These are phyloP conservation scores for Notodonta dromedarius DNA, from an alignment of 2,888 invertebrate species.

Conservation along the genomic window DNA sequence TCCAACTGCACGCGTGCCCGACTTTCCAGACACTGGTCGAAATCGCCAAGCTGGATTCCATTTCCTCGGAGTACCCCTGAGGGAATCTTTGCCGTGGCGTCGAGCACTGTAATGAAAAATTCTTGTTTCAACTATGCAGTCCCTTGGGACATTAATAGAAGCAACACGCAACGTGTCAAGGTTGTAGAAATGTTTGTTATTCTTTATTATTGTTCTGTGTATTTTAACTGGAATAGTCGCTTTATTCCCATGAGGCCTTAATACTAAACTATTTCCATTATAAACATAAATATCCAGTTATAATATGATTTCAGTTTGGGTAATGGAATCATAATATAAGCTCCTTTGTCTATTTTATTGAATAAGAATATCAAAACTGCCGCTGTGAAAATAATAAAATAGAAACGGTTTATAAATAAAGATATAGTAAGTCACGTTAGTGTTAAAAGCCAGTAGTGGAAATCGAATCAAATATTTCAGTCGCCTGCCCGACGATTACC, in stretches of 20 bases:
- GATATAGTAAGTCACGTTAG: too few species aligned
- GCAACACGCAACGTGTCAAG: conserved; percentile 32
- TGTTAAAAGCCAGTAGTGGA: too few species aligned
- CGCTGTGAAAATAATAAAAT: too few species aligned
- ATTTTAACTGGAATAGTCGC: not conserved
- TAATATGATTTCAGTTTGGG: too few species aligned
- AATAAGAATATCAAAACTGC: too few species aligned
- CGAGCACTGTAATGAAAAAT: conserved; percentile 86
- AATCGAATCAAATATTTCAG: too few species aligned
- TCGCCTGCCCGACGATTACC: not conserved
- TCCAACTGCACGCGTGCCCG: conserved; percentile 85
- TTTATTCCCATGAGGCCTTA: too few species aligned
- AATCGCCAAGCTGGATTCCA: conserved; percentile 89
- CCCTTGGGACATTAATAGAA: conserved; percentile 43
- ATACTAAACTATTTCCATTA: too few species aligned
- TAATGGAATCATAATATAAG: too few species aligned
- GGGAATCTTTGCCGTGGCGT: conserved; percentile 88
- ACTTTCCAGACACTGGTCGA: conserved; percentile 87
- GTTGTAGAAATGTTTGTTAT: conserved; percentile 22
- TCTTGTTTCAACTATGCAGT: conserved; percentile 47
- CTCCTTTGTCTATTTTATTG: too few species aligned
- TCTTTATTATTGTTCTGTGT: conserved; percentile 13
- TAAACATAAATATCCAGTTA: too few species aligned
- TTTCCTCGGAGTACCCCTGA: conserved; percentile 88
- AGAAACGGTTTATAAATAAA: too few species aligned